A percentile compares a stretch with the other conserved stretches of the same genome.
phyloP scores from a whole-genome alignment of 2,113 vertebrate species.

The Oncorhynchus tshawytscha region DNA sequence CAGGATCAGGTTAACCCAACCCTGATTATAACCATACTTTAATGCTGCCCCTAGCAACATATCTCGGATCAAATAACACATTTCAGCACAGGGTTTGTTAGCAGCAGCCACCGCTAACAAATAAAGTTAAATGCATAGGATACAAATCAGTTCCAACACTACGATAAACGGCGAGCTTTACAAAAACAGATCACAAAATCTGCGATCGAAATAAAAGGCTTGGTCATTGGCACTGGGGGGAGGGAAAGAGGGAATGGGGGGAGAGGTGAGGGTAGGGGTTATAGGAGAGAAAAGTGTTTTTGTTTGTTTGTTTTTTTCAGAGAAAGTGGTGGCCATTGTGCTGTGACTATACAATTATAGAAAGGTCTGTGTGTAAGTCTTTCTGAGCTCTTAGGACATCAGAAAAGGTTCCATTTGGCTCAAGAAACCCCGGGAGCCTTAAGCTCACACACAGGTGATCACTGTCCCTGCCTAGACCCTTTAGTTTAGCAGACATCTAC shows the following conservation, averaged over 20 bases:
- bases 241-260: slow-evolving; percentile 6
- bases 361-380: not conserved
- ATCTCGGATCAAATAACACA: not conserved
- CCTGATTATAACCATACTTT: too few species aligned
- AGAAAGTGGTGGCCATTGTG: not conserved
- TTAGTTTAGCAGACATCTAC: slow-evolving; percentile 28
- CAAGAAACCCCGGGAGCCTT: not conserved
- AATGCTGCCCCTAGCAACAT: too few species aligned
- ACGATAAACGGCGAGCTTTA: slow-evolving; percentile 44
- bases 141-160: slow-evolving; percentile 56
- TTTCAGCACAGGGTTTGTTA: not conserved
- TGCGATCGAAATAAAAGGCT: slow-evolving; percentile 47
- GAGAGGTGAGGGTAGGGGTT: not conserved
- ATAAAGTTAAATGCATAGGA: slow-evolving; percentile 62
- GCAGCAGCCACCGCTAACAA: slow-evolving; percentile 47
- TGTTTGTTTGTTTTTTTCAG: not conserved
- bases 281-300: not conserved
- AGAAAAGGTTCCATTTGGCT: not conserved
- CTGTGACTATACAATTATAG: slow-evolving; percentile 18
- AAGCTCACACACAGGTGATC: slow-evolving; percentile 1
- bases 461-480: too few species aligned
- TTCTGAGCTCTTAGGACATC: not conserved
- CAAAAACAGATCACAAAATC: slow-evolving; percentile 44
- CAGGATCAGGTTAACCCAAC: not conserved
- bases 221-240: slow-evolving; percentile 62